These are phyloP conservation scores for Hipparchia semele DNA, from an alignment of 2,888 invertebrate species.

Conservation along the genomic window DNA sequence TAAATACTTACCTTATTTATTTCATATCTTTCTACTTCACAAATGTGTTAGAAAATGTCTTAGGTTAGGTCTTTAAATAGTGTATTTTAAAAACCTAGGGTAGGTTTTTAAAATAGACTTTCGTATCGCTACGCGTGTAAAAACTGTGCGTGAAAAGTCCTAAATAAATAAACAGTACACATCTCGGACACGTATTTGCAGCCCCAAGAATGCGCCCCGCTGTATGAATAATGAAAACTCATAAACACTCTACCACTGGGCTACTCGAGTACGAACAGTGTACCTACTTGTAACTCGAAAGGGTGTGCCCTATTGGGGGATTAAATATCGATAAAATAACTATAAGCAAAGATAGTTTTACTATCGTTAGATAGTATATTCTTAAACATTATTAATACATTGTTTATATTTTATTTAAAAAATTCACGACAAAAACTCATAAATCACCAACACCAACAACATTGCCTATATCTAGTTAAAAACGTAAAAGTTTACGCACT, in stretches of 20 bases:
- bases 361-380: no score
- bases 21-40: no score
- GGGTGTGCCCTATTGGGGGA: conserved; percentile 12
- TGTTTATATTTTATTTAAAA: no score
- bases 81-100: background rate
- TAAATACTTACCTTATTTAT: no score
- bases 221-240: conserved; percentile 63
- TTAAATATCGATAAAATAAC: conserved; percentile 23
- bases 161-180: conserved; percentile 34
- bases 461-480: no score
- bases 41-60: background rate
- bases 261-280: conserved; percentile 25
- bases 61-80: background rate
- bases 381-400: no score
- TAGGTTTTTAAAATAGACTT: conserved; percentile 1
- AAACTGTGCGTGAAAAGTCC: conserved; percentile 35
- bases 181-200: conserved; percentile 31
- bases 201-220: conserved; percentile 42
- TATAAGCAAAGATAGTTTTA: no score
- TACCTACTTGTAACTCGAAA: conserved; percentile 17
- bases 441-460: no score
- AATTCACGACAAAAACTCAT: no score
- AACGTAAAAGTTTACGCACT: no score
- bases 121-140: conserved; percentile 24
- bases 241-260: conserved; percentile 56